Conservation (phyloP, 2,888 invertebrate species). For the Diogma glabrata region DNA sequence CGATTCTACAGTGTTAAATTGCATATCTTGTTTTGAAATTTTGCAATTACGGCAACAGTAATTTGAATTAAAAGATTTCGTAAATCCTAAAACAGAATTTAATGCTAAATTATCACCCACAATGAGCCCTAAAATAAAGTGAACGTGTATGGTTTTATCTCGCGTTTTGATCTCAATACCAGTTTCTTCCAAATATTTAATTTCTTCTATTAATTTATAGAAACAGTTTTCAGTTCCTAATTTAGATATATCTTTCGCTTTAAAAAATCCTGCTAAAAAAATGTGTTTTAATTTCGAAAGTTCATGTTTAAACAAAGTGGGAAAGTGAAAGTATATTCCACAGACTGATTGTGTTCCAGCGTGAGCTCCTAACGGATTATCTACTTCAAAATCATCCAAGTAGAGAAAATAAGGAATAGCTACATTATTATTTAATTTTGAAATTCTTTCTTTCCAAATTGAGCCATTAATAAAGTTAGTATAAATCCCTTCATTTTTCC, state of each 20-base stretch:
- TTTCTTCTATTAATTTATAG: background rate
- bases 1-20: background rate
- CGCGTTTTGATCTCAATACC: background rate
- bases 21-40: background rate
- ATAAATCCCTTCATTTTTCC: background rate
- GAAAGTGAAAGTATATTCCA: background rate
- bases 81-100: slow-evolving; percentile 1
- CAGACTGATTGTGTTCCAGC: background rate
- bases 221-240: background rate
- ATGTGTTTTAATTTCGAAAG: background rate
- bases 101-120: background rate
- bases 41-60: background rate
- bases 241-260: background rate
- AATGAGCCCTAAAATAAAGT: background rate
- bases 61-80: background rate
- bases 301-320: background rate
- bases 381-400: background rate
- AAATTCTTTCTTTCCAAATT: background rate
- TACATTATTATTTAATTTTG: background rate
- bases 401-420: background rate
- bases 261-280: background rate
- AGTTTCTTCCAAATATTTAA: background rate
- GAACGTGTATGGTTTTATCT: background rate
- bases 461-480: background rate
- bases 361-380: background rate